Conservation (phyloP, 1,140 invertebrate genomes). For the Liolophura sinensis region DNA sequence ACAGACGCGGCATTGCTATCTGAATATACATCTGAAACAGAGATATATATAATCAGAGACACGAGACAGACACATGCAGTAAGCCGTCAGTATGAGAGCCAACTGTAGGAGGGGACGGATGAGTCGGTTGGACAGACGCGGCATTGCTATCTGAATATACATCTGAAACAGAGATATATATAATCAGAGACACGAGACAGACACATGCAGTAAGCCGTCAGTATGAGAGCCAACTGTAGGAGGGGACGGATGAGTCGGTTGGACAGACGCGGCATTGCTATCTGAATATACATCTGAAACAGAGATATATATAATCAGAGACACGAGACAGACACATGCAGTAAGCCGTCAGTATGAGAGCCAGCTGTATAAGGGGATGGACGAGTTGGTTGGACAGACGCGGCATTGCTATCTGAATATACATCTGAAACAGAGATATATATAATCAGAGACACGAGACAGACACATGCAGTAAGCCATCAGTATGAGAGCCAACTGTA, state of each 20-base stretch:
- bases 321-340: conserved; percentile 69
- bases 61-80: conserved; percentile 64
- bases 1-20: conserved; percentile 72
- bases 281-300: conserved; percentile 82
- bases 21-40: conserved; percentile 81
- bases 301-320: conserved; percentile 78
- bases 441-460: conserved; percentile 89
- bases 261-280: conserved; percentile 72
- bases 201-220: conserved; percentile 64
- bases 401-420: conserved; percentile 78
- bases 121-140: conserved; percentile 67
- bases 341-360: conserved; percentile 67
- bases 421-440: conserved; percentile 70
- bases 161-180: conserved; percentile 71
- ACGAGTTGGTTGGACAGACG: conserved; percentile 68
- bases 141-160: conserved; percentile 79
- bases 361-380: conserved; percentile 70
- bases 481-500: conserved; percentile 66
- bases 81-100: conserved; percentile 67
- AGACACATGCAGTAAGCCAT: conserved; percentile 63
- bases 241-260: conserved; percentile 70
- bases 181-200: conserved; percentile 86
- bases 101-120: conserved; percentile 72
- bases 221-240: conserved; percentile 65
- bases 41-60: conserved; percentile 84